Evolutionary conservation across 2,888 invertebrate species (phyloP), one percentile per base, ranked within the genome.

Genomic region (Dryococelus australis): DNA sequence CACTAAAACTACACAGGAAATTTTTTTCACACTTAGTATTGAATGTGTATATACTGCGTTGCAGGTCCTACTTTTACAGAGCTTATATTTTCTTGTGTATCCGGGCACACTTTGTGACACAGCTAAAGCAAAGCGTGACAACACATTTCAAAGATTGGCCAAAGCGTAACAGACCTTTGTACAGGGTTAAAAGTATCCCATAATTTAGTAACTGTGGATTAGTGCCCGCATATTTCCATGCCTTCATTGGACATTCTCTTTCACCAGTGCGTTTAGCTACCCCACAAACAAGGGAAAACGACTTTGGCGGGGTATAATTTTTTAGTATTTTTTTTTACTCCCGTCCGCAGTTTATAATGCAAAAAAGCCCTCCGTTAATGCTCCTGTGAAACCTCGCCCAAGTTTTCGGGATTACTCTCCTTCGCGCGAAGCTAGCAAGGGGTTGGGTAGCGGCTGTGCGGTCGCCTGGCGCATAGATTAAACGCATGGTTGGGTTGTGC

Each of bases 391-490:
- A 65, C 65, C 65, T n/a, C 65, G 65, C 65, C 65, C 65, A 65
- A 65, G 65, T 65, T 65, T 65, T 65, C 65, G 8, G 65, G 65
- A 65, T 65, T 65, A 65, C n/a, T n/a, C n/a, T n/a, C 65, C 65
- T 65, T 24, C 65, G 8, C 65, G 65, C 65, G 16, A 65, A 65
- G 65, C 6, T n/a, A 47, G 10, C 12, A 16, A 13, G 47, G 47
- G 16, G 47, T 47, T n/a, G 65, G 65, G 65, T 65, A 24, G 65
- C 65, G 65, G 65, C 24, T 16, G 24, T 86, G 86, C 26, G 81
- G 80, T 86, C 79, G 26, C 43, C 86, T 86, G n/a, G 43, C 24
- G 47, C 81, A 80, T 86, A 86, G 81, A 86, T 86, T 86, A 86
- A 86, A 43, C 81, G 86, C 47, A 43, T 47, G 47, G 43, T 28